phyloP scores from a whole-genome alignment of 2,113 vertebrate species.

The Terrapene triunguis region DNA sequence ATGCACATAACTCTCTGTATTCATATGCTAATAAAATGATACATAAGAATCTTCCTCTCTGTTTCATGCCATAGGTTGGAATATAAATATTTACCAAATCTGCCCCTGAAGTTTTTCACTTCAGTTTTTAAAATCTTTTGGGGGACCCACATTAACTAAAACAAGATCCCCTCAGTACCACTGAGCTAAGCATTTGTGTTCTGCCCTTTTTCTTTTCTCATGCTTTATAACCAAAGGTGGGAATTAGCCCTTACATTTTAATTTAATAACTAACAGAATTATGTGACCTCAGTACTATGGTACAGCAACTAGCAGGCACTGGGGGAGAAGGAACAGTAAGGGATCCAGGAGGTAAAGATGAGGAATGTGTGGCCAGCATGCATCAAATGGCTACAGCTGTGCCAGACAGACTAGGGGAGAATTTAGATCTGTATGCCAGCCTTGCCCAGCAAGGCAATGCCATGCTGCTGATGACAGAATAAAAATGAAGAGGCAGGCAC shows the following conservation, averaged over 20 bases:
- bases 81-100: neutral
- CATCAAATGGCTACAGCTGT: neutral
- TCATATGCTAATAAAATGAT: neutral
- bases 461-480: neutral
- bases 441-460: neutral
- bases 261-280: neutral
- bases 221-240: neutral
- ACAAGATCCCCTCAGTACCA: neutral
- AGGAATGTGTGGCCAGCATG: neutral
- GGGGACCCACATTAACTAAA: neutral
- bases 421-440: neutral
- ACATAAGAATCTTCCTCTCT: neutral
- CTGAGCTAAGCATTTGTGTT: neutral
- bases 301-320: neutral
- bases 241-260: neutral
- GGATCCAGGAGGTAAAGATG: neutral
- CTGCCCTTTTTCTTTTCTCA: neutral
- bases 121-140: neutral
- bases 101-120: neutral
- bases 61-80: neutral
- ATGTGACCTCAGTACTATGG: neutral
- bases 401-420: neutral
- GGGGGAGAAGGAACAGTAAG: neutral
- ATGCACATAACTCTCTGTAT: slow-evolving; percentile 12
- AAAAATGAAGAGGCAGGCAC: neutral